A percentile compares a stretch with the other conserved stretches of the same genome.
phyloP scores from a whole-genome alignment of 2,113 vertebrate genomes.

The Pachypanchax playfairii region DNA sequence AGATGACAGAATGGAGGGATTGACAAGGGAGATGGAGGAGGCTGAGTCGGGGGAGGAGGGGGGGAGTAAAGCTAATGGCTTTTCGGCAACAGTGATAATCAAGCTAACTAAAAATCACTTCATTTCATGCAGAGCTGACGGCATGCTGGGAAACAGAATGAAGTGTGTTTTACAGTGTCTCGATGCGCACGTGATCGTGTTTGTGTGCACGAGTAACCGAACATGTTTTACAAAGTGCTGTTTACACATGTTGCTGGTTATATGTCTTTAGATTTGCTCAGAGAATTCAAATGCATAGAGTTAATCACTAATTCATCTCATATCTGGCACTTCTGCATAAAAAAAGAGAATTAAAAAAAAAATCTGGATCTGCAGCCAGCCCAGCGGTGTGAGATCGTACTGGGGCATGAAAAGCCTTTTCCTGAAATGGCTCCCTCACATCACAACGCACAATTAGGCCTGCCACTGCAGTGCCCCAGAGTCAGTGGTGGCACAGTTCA shows the following conservation, averaged over 20 bases:
- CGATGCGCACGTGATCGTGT: conserved; percentile 21
- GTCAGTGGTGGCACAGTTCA: conserved; percentile 51
- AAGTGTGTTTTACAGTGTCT: conserved; percentile 29
- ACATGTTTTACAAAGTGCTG: background rate
- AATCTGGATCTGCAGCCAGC: conserved; percentile 9
- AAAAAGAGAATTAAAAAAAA: background rate
- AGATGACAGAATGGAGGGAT: conserved; percentile 43
- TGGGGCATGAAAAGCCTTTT: conserved; percentile 54
- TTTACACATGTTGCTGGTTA: background rate
- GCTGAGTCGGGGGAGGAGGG: background rate
- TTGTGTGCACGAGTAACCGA: background rate
- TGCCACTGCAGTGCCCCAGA: conserved; percentile 49
- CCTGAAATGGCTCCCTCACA: conserved; percentile 62
- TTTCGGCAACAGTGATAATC: conserved; percentile 69
- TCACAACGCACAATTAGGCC: conserved; percentile 71
- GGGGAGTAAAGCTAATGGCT: conserved; percentile 55
- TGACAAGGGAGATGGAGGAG: conserved; percentile 1
- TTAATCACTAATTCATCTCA: background rate
- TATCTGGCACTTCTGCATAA: background rate
- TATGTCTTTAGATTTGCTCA: conserved; percentile 6
- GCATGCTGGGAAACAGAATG: conserved; percentile 48
- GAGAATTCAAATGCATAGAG: background rate
- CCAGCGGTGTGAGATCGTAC: conserved; percentile 30
- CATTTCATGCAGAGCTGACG: conserved; percentile 53
- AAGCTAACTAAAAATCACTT: conserved; percentile 59